Conservation (phyloP, 1,140 invertebrate species). For the Hesperophylax magnus region DNA sequence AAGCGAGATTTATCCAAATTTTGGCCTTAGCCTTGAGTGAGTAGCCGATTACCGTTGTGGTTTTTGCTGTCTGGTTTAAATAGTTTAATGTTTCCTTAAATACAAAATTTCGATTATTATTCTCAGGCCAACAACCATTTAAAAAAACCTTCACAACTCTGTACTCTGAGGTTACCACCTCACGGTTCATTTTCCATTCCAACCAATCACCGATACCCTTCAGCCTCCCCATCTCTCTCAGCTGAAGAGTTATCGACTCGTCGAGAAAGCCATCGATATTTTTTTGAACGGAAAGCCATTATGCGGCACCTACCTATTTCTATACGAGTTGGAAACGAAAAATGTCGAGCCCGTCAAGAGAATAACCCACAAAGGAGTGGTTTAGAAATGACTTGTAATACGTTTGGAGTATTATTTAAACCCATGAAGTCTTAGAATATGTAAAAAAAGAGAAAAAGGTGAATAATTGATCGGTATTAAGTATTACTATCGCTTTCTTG, state of each 20-base stretch:
- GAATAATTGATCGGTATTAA: no score
- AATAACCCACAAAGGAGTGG: constrained; percentile 46
- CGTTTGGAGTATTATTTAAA: constrained; percentile 19
- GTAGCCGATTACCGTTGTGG: no score
- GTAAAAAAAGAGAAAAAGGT: no score
- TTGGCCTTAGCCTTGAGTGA: no score
- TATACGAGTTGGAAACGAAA: constrained; percentile 7
- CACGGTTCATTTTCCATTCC: background rate
- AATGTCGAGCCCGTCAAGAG: constrained; percentile 24
- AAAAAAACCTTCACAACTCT: no score
- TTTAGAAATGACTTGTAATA: constrained; percentile 47
- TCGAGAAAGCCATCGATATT: constrained; percentile 35
- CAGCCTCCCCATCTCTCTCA: background rate
- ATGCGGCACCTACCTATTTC: background rate
- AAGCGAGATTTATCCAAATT: no score
- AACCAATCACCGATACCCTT: background rate
- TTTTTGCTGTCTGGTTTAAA: no score
- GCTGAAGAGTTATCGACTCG: constrained; percentile 34
- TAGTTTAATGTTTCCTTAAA: no score
- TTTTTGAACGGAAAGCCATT: constrained; percentile 38
- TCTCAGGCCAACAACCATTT: no score
- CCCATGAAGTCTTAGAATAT: background rate
- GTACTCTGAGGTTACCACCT: no score
- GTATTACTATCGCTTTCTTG: no score
- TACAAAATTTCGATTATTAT: no score